Evolutionary conservation across 2,797 vertebrate species (phyloP).

Genomic region (Myotis planiceps): DNA sequence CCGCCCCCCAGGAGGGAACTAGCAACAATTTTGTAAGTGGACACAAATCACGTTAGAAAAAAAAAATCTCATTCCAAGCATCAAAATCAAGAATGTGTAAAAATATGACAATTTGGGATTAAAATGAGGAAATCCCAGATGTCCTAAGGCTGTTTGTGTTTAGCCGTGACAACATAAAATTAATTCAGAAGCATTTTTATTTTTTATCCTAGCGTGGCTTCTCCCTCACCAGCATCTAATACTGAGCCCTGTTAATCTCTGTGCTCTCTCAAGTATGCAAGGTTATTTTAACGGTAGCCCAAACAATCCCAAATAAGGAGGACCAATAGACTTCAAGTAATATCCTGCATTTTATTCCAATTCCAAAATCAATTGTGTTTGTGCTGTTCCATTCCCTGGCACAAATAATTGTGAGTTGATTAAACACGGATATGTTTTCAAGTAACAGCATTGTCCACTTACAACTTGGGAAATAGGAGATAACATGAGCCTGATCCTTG

Average conservation of each 20-base stretch:
- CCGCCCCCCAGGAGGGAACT: constrained; percentile 24
- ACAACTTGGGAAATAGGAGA: neutral
- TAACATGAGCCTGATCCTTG: neutral
- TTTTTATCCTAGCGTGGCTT: neutral
- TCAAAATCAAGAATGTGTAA: constrained; percentile 77
- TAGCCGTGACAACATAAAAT: constrained; percentile 44
- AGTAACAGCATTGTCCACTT: neutral
- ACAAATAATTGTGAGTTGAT: neutral
- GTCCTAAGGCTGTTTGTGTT: constrained; percentile 71
- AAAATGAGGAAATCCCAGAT: constrained; percentile 75
- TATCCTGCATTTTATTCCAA: neutral
- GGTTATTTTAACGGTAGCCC: neutral
- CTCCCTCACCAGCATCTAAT: neutral
- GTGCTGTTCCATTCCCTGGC: neutral
- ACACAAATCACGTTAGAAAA: constrained; percentile 70
- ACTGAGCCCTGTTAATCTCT: neutral
- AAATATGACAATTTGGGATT: constrained; percentile 76
- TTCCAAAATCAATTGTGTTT: constrained; percentile 24
- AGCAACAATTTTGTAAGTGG: constrained; percentile 48
- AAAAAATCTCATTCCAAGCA: constrained; percentile 68
- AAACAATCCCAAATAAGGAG: neutral
- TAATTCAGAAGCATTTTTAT: constrained; percentile 27
- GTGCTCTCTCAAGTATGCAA: neutral
- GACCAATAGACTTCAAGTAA: neutral
- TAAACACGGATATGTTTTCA: neutral